phyloP scores from a whole-genome alignment of 2,113 vertebrate species.

The Globicephala melas region DNA sequence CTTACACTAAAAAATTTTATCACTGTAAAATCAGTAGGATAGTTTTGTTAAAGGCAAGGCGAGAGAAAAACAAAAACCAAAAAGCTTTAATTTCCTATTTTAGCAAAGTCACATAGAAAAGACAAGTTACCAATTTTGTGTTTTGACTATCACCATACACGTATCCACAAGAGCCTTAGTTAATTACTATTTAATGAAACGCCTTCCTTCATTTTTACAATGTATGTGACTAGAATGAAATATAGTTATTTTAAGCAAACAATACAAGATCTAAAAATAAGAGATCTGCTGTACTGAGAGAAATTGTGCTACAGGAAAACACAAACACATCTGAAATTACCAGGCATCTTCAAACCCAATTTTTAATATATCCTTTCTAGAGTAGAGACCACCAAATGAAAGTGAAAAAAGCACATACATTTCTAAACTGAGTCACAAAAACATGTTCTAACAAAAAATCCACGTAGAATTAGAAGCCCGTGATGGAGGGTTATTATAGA shows the following conservation, averaged over 20 bases:
- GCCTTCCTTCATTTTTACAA: conserved; percentile 16
- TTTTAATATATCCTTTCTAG: background rate
- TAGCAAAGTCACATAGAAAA: conserved; percentile 24
- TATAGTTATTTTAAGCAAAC: background rate
- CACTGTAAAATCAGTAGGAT: background rate
- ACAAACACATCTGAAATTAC: background rate
- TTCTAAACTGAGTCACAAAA: background rate
- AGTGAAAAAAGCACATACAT: background rate
- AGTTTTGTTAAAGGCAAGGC: background rate
- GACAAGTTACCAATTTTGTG: background rate
- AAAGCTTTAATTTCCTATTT: conserved; percentile 5
- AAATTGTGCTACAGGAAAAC: background rate
- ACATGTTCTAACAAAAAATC: background rate
- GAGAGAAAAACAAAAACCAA: background rate
- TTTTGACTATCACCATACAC: background rate
- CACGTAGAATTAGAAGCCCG: background rate
- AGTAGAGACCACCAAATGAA: conserved; percentile 32
- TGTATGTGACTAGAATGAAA: conserved; percentile 27
- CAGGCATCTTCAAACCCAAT: background rate
- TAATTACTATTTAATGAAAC: conserved; percentile 31
- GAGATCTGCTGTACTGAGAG: background rate
- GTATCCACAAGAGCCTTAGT: background rate
- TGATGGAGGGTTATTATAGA: conserved; percentile 48
- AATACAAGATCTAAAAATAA: conserved; percentile 33
- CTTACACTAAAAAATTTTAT: background rate